A percentile compares a stretch with the other conserved stretches of the same genome.
Conservation (phyloP, 2,113 vertebrate genomes). For the Petrocephalus microphthalmus region DNA sequence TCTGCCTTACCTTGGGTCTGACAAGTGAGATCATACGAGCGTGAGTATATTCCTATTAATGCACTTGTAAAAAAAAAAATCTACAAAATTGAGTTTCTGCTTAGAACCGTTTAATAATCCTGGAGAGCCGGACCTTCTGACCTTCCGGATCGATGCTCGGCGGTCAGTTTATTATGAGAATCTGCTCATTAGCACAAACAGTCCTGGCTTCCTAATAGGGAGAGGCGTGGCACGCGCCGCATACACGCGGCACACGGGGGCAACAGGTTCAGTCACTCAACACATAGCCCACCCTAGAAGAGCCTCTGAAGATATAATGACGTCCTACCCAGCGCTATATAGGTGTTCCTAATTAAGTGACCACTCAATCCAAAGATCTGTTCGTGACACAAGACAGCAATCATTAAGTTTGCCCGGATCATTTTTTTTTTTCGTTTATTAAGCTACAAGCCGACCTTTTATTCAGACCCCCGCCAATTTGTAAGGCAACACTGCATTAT, state of each 20-base stretch:
- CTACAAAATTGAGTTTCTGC: not conserved
- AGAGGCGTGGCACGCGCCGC: not conserved
- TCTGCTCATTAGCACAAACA: not conserved
- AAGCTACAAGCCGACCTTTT: not conserved
- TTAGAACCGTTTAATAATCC: not conserved
- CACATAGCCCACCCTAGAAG: not conserved
- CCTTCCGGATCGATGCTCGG: not conserved
- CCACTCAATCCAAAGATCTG: not conserved
- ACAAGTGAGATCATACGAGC: not conserved
- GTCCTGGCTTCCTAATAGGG: not conserved
- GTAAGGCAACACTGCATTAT: not conserved
- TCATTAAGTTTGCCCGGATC: not conserved
- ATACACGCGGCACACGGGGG: not conserved
- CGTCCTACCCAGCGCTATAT: not conserved
- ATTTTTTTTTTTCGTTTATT: not conserved
- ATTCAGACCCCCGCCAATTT: not conserved
- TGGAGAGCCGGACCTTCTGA: not conserved
- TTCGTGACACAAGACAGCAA: not conserved
- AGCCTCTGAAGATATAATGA: not conserved
- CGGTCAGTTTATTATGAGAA: not conserved
- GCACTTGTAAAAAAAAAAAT: not conserved
- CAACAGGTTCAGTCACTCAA: not conserved
- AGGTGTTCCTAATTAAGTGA: not conserved
- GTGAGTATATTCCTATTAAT: not conserved
- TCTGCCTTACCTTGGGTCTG: not conserved